phyloP scores from a whole-genome alignment of 2,113 vertebrate species.

The Sinocyclocheilus grahami region DNA sequence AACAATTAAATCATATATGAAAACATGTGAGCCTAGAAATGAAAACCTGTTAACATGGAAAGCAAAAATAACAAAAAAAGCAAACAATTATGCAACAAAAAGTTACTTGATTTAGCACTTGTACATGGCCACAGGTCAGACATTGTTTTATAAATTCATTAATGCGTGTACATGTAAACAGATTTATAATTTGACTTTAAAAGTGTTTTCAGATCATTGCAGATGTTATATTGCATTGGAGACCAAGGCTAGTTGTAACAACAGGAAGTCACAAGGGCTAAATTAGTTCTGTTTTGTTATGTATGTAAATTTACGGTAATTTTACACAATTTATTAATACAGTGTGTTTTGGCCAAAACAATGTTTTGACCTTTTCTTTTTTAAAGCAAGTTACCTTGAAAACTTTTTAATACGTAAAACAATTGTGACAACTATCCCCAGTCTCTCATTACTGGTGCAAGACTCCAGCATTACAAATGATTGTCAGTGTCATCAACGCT shows the following conservation, averaged over 20 bases:
- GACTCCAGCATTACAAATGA: neutral
- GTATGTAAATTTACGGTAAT: neutral
- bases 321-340: neutral
- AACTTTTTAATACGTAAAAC: neutral
- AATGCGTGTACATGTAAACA: conserved; percentile 18
- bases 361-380: neutral
- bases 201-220: neutral
- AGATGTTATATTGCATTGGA: neutral
- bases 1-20: neutral
- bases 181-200: neutral
- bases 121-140: neutral
- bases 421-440: neutral
- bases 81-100: neutral
- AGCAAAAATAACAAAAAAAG: neutral
- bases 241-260: neutral
- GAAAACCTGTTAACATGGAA: neutral
- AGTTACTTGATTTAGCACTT: neutral
- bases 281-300: neutral
- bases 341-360: neutral
- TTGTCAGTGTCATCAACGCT: neutral
- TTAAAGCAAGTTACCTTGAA: no score
- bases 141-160: neutral
- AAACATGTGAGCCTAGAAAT: neutral
- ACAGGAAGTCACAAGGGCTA: neutral
- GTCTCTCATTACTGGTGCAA: neutral